Percentiles rank a stretch among this genome's conserved stretches.
These are phyloP conservation scores for Clarias platycephalus DNA, from an alignment of 2,797 vertebrate genomes.

Conservation along the genomic window DNA sequence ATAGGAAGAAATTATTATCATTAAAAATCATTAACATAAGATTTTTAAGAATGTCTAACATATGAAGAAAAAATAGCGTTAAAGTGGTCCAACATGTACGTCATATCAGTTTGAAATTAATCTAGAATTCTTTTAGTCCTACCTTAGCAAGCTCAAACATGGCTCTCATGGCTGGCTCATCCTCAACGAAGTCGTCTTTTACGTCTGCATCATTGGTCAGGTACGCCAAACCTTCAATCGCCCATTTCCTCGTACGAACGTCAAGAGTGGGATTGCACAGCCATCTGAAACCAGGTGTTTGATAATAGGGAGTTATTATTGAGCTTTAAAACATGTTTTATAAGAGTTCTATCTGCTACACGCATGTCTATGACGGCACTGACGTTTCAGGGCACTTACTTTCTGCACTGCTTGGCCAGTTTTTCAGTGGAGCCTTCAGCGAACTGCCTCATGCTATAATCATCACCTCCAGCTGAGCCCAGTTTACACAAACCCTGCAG, in stretches of 20 bases:
- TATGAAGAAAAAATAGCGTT: background rate
- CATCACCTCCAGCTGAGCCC: constrained; percentile 95
- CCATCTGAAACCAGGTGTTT: constrained; percentile 76
- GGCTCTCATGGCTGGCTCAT: constrained; percentile 88
- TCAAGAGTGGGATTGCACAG: constrained; percentile 89
- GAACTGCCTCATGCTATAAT: constrained; percentile 92
- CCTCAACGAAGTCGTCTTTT: constrained; percentile 97
- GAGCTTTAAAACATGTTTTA: background rate
- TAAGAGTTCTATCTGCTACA: background rate
- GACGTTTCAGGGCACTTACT: constrained; percentile 75
- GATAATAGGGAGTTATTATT: background rate
- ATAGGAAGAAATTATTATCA: background rate
- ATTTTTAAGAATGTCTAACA: background rate
- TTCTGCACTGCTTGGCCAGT: constrained; percentile 94
- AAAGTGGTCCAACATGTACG: background rate
- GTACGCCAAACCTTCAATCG: constrained; percentile 92
- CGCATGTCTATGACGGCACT: background rate
- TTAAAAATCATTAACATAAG: background rate
- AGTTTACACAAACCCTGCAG: constrained; percentile 94
- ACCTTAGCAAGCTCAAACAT: constrained; percentile 97
- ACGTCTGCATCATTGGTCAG: constrained; percentile 95
- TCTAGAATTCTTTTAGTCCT: constrained; percentile 8
- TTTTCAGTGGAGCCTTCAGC: constrained; percentile 98
- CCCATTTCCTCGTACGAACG: constrained; percentile 90
- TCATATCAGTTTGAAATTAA: background rate